phyloP scores from a whole-genome alignment of 2,888 invertebrate genomes.

The Zelleria hepariella region DNA sequence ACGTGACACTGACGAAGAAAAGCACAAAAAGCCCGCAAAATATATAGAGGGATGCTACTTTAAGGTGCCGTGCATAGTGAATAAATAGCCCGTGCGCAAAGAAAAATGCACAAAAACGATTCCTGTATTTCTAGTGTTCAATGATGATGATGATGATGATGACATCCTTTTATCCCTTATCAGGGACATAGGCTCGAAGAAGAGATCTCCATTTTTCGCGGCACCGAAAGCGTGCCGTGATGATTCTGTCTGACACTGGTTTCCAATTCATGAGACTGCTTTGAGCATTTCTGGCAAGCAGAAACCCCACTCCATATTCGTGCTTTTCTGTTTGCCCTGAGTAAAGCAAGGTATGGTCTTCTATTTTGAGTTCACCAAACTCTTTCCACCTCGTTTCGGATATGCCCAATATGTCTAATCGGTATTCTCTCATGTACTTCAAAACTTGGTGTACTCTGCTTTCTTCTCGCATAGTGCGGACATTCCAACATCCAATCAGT shows the following conservation, averaged over 20 bases:
- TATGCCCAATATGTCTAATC: background rate
- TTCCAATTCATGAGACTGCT: background rate
- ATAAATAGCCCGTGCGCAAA: too few species aligned
- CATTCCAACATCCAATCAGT: background rate
- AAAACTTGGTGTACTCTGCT: background rate
- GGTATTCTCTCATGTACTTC: background rate
- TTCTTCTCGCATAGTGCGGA: background rate
- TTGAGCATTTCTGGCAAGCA: background rate
- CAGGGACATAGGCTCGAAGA: too few species aligned
- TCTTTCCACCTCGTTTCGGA: background rate
- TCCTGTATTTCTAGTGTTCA: too few species aligned
- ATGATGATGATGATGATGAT: too few species aligned
- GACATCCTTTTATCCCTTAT: too few species aligned
- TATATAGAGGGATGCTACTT: too few species aligned
- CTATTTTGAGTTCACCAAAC: background rate
- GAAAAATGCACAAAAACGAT: too few species aligned
- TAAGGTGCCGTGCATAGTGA: too few species aligned
- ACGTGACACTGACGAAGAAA: background rate
- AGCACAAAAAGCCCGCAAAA: background rate
- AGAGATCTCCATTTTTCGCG: too few species aligned
- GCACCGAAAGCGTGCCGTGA: background rate
- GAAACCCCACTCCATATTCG: background rate
- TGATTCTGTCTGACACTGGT: background rate
- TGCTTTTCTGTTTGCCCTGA: background rate
- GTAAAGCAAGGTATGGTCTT: background rate